Evolutionary conservation across 2,797 vertebrate species (phyloP).

Genomic region (Anableps anableps): DNA sequence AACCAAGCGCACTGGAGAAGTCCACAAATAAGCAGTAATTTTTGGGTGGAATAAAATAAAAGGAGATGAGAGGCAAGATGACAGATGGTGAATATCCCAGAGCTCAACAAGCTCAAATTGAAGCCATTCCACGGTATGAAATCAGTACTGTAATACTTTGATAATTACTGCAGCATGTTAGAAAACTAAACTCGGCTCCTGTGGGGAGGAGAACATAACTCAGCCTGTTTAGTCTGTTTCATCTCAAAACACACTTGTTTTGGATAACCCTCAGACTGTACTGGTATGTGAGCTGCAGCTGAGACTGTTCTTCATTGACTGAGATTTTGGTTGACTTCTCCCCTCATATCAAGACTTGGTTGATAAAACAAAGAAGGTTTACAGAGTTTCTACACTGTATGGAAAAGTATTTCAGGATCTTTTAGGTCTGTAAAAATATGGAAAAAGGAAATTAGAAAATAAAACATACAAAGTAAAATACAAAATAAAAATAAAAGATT

Average conservation of each 20-base stretch:
- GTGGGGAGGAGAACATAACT: background rate
- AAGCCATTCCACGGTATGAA: background rate
- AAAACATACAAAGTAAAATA: background rate
- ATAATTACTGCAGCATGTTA: background rate
- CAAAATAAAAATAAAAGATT: background rate
- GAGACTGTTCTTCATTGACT: background rate
- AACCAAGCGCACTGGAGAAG: constrained; percentile 25
- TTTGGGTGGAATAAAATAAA: background rate
- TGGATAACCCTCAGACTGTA: background rate
- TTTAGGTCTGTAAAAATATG: too few species aligned
- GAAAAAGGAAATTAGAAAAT: background rate
- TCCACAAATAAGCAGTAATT: constrained; percentile 25
- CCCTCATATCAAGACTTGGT: background rate
- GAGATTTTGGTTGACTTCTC: background rate
- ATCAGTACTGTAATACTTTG: constrained; percentile 1
- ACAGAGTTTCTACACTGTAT: background rate
- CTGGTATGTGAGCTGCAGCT: background rate
- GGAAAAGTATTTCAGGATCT: background rate
- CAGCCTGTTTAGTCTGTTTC: constrained; percentile 8
- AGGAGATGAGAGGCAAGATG: constrained; percentile 4
- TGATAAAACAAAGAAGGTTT: background rate
- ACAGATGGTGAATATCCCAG: constrained; percentile 1
- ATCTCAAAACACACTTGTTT: constrained; percentile 11
- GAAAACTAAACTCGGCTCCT: background rate
- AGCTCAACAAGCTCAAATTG: constrained; percentile 2